Conservation (phyloP, 1,140 invertebrate genomes). For the Rhyacophila brunnea region DNA sequence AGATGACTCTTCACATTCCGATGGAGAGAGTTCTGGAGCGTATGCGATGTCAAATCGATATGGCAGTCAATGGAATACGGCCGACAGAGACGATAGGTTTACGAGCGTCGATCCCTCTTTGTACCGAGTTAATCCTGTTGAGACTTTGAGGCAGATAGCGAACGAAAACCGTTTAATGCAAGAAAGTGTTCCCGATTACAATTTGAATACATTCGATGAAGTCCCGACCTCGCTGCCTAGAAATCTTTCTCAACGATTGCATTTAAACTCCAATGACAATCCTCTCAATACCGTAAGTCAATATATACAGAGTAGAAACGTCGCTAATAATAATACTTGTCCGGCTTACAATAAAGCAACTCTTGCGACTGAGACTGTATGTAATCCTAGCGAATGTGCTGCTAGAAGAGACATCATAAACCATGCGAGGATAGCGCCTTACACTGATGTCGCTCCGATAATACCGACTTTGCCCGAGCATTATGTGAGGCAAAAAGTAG, state of each 20-base stretch:
- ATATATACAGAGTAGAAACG: constrained; percentile 8
- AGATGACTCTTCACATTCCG: background rate
- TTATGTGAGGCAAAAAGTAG: background rate
- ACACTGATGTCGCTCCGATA: background rate
- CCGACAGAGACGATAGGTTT: too few relatives aligned
- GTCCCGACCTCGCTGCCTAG: background rate
- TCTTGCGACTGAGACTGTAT: background rate
- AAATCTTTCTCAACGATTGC: background rate
- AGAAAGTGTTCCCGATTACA: background rate
- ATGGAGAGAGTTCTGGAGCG: background rate
- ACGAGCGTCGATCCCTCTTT: background rate
- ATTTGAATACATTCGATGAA: background rate
- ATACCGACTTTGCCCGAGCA: constrained; percentile 15
- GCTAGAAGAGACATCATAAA: constrained; percentile 9
- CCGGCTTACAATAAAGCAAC: background rate
- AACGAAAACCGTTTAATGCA: constrained; percentile 2
- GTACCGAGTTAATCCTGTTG: background rate
- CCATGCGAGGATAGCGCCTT: constrained; percentile 3
- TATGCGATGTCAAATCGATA: background rate
- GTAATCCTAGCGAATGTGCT: background rate
- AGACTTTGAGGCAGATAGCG: constrained; percentile 10
- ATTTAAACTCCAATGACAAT: constrained; percentile 12
- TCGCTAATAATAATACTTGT: background rate
- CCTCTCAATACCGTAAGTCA: constrained; percentile 10
- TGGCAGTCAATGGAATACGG: background rate